Base-by-base conservation (phyloP, 2,888 invertebrate species). In the Agrotis exclamationis region DNA sequence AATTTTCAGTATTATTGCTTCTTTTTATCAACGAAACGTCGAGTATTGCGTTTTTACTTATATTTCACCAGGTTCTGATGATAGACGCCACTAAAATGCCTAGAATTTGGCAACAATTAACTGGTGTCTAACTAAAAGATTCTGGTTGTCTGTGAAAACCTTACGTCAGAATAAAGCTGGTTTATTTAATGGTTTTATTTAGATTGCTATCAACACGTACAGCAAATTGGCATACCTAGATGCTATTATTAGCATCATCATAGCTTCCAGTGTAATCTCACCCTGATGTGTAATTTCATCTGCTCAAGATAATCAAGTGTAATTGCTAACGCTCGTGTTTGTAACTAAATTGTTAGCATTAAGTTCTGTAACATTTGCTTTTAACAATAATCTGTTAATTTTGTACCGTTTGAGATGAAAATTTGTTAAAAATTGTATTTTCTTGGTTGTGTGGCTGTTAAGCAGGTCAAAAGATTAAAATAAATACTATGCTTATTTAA, bases 281-380 rank as follows among this genome's bases (percentile, higher is more conserved):
- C 0, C 60, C 44, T 51, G 60, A 67, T 44, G 39, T 67, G 66
- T 78, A 74, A 74, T 70, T 82, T 74, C 71, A 70, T 63, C 74
- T 82, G 82, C 82, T 82, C 82, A 82, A 85, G 67, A 74, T 70
- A 82, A 82, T 79, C 67, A 82, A 67, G 67, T 74, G 66, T 82
- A 69, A 84, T 74, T 78, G 59, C 59, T 82, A 63, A 82, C 83
- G 70, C 67, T 62, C 56, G 75, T 78, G 69, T 82, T 70, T 69
- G 50, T 78, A 53, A 60, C 70, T 71, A 67, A 74, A 78, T 67
- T 71, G 67, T 71, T 70, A 85, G 62, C 16, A 64, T 69, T 84
- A 77, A 69, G 62, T 82, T 78, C 44, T 63, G 28, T 68, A 68
- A 76, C 13, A 28, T 59, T 72, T 79, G 24, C 51, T 79, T 44